Evolutionary conservation across 1,140 invertebrate genomes (phyloP), one percentile per base, ranked within the genome.

Genomic region (Phymorhynchus buccinoides): DNA sequence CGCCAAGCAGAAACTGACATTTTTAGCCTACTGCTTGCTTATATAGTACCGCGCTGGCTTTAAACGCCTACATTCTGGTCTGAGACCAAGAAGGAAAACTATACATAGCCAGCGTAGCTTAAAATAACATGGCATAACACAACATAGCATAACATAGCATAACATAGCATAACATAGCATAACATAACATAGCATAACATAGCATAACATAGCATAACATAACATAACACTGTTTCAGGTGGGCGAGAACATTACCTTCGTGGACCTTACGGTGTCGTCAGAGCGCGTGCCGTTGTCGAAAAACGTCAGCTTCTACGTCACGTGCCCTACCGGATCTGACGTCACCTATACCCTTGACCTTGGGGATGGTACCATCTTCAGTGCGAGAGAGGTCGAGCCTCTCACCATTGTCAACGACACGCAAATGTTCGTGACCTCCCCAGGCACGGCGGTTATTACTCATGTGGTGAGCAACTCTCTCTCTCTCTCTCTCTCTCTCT

Each of bases 201-300:
- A 52, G 48, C 0, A 52, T 18, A 52, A 0, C 48, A 52, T 18
- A 18, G 48, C 48, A 14, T 18, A 52, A 18, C 48, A 52, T 14
- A 52, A 18, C 12, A 52, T 2, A 52, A 18, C 48, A 52, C 48
- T 87, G 6, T 84, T 90, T 1, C 91, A 92, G 78, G 92, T 92
- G 35, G 92, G 92, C 6, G 83, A 92, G 75, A 91, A 92, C 81
- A 90, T 93, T n/a, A 90, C 90, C 3, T 89, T 87, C 56, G 75
- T 93, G 14, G 92, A 93, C 86, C 41, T 93, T 27, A 86, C 84
- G 18, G 90, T 90, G 37, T 77, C 75, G 18, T 87, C 79, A 3
- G 89, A 88, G 12, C 79, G 92, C 78, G 87, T 91, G 30, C 22
- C 39, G 3, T 73, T 86, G 1, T 79, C 84, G 44, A 81, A 88